Evolutionary conservation across 2,888 invertebrate species (phyloP), one percentile per base, ranked within the genome.

Genomic region (Pollenia griseotomentosa): DNA sequence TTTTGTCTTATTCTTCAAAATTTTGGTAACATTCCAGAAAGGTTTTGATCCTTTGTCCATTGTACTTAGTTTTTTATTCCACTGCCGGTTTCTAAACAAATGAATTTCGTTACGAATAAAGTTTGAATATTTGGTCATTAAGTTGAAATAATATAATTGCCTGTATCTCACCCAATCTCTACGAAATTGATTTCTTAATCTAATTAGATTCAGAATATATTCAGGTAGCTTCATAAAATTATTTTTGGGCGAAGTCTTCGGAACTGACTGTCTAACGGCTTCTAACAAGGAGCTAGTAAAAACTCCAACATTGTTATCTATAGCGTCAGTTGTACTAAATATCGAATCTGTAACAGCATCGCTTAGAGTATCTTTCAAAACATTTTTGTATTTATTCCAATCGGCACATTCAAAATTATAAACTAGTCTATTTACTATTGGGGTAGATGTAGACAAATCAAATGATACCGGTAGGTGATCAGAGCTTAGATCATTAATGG

Each of bases 381-480:
- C 0, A 14, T 40, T 2, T 59, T 59, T 40, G 14, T 59, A 59
- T 40, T 40, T 14, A 7, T 33, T 6, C 33, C 59, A 59, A 8
- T 59, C 14, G 59, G 59, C 59, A 33, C 14, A 7, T 10, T 33
- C 59, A 40, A 66, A 66, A 23, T 44, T 19, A 46, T 66, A 66
- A 66, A 11, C 12, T 48, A 66, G n/a, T 6, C 48, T 66, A 12
- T 19, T 23, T 23, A 9, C 9, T 19, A 46, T 19, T 10, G 46
- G 46, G 1, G 12, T 19, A 6, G 46, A 19, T 23, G 65, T 48
- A 2, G 65, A 66, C 1, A 66, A 7, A 19, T 66, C 48, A 23
- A 66, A 19, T 2, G 23, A 66, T 23, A 66, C 65, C 19, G 65
- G 65, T 66, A 66, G 14, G 12, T 48, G 65, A 46, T 66, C 46